A percentile compares a stretch with the other conserved stretches of the same genome.
Conservation (phyloP, 2,113 vertebrate genomes). For the Tenrec ecaudatus region DNA sequence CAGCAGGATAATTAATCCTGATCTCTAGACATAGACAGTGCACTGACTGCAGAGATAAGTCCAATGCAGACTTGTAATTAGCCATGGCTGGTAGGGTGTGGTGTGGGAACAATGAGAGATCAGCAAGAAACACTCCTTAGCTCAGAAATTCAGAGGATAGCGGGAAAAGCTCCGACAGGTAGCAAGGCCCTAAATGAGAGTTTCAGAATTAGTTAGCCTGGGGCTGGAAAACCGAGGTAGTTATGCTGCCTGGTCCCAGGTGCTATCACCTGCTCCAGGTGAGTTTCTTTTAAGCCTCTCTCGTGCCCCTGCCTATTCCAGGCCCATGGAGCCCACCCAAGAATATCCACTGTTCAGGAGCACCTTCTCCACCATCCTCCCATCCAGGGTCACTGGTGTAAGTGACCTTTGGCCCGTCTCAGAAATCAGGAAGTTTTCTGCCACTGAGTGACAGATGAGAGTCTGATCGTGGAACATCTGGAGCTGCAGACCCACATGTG, state of each 20-base stretch:
- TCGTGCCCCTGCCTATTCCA: too few relatives aligned
- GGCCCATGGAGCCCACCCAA: too few relatives aligned
- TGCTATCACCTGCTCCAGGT: too few relatives aligned
- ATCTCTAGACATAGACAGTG: not conserved
- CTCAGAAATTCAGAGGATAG: not conserved
- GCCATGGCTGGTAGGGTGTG: not conserved
- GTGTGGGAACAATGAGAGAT: not conserved
- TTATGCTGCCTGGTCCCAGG: too few relatives aligned
- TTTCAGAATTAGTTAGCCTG: not conserved
- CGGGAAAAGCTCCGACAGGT: not conserved
- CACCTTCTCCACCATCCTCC: too few relatives aligned
- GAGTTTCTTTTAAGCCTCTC: too few relatives aligned
- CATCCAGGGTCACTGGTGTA: too few relatives aligned
- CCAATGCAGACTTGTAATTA: fast-evolving
- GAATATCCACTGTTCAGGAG: too few relatives aligned
- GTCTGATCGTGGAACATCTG: conserved; percentile 92
- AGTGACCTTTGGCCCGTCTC: conserved; percentile 88
- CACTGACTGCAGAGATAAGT: not conserved
- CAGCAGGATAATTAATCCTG: not conserved
- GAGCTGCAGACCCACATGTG: conserved; percentile 91
- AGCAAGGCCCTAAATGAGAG: not conserved
- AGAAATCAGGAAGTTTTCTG: conserved; percentile 95
- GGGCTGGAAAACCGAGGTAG: not conserved
- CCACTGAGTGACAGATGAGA: conserved; percentile 91
- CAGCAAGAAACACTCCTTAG: not conserved